Evolutionary conservation across 2,113 vertebrate genomes (phyloP).

Genomic region (Callospermophilus lateralis): DNA sequence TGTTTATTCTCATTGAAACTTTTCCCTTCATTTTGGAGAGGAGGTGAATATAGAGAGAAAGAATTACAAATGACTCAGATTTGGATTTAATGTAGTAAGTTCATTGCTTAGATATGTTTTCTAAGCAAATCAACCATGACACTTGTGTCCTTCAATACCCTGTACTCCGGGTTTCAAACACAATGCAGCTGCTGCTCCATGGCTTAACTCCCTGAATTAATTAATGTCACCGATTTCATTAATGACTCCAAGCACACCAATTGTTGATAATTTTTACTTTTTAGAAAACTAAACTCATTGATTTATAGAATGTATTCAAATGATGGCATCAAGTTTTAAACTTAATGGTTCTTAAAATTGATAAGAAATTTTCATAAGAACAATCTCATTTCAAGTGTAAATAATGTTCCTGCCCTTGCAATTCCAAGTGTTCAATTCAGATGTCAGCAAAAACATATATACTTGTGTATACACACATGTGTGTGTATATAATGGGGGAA

Average conservation of each 20-base stretch:
- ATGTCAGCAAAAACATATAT: neutral
- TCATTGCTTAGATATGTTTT: conserved; percentile 64
- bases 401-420: neutral
- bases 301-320: neutral
- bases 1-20: neutral
- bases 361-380: conserved; percentile 10
- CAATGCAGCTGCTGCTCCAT: neutral
- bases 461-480: fast-evolving
- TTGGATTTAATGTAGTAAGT: conserved; percentile 29
- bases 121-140: conserved; percentile 61
- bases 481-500: neutral
- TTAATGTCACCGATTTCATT: neutral
- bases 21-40: neutral
- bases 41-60: neutral
- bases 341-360: neutral
- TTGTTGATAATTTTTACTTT: neutral
- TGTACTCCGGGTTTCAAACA: conserved; percentile 57
- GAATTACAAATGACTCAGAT: neutral
- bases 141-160: neutral
- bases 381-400: neutral
- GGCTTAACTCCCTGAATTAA: neutral
- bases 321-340: neutral
- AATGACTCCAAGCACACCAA: neutral
- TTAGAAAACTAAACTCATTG: neutral
- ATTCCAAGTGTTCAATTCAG: neutral